Percentiles rank a stretch among this genome's conserved stretches.
Conservation (phyloP, 2,888 invertebrate genomes). For the Leptopilina drosophilae region DNA sequence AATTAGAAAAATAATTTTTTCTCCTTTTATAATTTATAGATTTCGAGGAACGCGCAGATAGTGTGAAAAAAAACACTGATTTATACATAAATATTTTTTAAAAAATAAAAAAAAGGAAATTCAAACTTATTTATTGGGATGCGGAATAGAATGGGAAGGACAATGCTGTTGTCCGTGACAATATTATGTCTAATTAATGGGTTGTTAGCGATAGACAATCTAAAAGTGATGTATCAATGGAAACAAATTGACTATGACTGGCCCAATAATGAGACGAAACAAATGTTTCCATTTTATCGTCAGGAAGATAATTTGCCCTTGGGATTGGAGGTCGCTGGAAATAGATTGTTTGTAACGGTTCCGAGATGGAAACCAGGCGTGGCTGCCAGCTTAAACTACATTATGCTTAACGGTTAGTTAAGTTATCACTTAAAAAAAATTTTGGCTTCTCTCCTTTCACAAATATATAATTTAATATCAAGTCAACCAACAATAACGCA, state of each 20-base stretch:
- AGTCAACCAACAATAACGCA: neutral
- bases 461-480: neutral
- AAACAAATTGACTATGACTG: constrained; percentile 85
- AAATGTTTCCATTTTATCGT: constrained; percentile 69
- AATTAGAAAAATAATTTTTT: neutral
- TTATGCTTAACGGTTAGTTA: constrained; percentile 84
- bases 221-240: constrained; percentile 86
- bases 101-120: neutral
- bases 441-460: neutral
- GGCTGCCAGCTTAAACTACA: constrained; percentile 86
- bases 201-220: constrained; percentile 57
- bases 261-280: constrained; percentile 79
- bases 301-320: constrained; percentile 85
- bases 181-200: constrained; percentile 54
- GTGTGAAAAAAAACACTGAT: neutral
- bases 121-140: neutral
- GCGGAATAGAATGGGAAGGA: constrained; percentile 38
- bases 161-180: constrained; percentile 48
- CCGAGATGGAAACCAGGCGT: constrained; percentile 88
- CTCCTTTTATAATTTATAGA: neutral
- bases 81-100: too few species aligned
- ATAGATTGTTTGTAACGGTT: constrained; percentile 85
- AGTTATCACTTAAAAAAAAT: constrained; percentile 52
- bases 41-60: neutral
- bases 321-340: constrained; percentile 84